Evolutionary conservation across 2,113 vertebrate species (phyloP).

Genomic region (Polypterus bichir): DNA sequence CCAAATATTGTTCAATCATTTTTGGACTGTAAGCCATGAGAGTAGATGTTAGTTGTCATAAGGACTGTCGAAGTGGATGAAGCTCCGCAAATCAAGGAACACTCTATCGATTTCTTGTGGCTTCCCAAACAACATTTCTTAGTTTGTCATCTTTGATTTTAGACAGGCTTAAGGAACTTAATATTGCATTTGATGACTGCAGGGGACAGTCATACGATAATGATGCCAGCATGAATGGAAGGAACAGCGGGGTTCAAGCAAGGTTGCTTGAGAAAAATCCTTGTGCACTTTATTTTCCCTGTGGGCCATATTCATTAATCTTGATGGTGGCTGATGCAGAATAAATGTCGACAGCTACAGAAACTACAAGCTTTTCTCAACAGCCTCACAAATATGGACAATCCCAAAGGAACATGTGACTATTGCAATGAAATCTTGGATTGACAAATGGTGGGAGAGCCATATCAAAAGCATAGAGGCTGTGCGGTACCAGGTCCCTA

Average conservation of each 20-base stretch:
- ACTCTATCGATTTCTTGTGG: constrained; percentile 5
- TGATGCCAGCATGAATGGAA: not conserved
- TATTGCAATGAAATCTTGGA: too few species aligned
- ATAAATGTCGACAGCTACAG: constrained; percentile 5
- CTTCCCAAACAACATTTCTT: not conserved
- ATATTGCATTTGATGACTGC: constrained; percentile 6
- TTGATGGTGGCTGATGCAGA: constrained; percentile 18
- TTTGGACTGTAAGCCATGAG: constrained; percentile 6
- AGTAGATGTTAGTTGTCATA: constrained; percentile 1
- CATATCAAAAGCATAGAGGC: too few species aligned
- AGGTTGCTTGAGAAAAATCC: constrained; percentile 5
- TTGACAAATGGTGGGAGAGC: too few species aligned
- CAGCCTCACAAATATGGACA: too few species aligned
- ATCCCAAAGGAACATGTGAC: too few species aligned
- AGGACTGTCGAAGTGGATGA: constrained; percentile 5
- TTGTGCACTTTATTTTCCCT: constrained; percentile 15
- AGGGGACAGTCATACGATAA: constrained; percentile 9
- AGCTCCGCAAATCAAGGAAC: constrained; percentile 2
- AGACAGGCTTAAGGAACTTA: constrained; percentile 1
- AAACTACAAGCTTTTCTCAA: too few species aligned
- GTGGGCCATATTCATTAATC: constrained; percentile 13
- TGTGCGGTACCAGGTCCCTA: too few species aligned
- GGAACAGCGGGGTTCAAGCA: not conserved
- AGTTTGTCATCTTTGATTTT: constrained; percentile 6
- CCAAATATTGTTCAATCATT: not conserved